These are phyloP conservation scores for Lerista edwardsae DNA, from an alignment of 2,797 vertebrate genomes.

Conservation along the genomic window DNA sequence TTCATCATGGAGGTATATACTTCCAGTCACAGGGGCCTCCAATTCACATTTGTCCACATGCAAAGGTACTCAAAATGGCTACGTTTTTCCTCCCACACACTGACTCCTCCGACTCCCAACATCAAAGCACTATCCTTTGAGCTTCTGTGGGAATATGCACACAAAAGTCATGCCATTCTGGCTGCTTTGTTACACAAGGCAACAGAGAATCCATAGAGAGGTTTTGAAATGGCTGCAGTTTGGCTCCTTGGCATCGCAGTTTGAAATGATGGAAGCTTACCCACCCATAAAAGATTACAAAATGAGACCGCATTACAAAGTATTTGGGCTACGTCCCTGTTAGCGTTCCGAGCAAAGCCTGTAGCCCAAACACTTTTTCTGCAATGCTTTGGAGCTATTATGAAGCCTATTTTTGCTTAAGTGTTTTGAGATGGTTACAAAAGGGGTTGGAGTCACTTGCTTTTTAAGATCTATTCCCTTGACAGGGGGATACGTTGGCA, in stretches of 20 bases:
- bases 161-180: background rate
- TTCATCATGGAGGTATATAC: fast-evolving
- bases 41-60: background rate
- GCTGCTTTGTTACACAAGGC: background rate
- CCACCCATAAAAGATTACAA: conserved; percentile 27
- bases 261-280: background rate
- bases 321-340: conserved; percentile 21
- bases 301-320: conserved; percentile 48
- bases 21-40: background rate
- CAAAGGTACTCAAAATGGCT: background rate
- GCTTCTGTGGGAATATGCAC: no score
- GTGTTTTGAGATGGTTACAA: conserved; percentile 22
- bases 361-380: background rate
- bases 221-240: background rate
- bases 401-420: conserved; percentile 27
- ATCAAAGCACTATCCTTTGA: background rate
- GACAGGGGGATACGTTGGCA: background rate
- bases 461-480: conserved; percentile 31
- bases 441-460: conserved; percentile 9
- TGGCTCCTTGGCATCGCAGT: background rate
- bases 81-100: background rate
- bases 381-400: conserved; percentile 10
- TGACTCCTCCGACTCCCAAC: no score
- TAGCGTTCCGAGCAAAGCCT: background rate
- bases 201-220: background rate